A percentile compares a stretch with the other conserved stretches of the same genome.
Conservation (phyloP, 2,888 invertebrate species). For the Tortricodes alternella region DNA sequence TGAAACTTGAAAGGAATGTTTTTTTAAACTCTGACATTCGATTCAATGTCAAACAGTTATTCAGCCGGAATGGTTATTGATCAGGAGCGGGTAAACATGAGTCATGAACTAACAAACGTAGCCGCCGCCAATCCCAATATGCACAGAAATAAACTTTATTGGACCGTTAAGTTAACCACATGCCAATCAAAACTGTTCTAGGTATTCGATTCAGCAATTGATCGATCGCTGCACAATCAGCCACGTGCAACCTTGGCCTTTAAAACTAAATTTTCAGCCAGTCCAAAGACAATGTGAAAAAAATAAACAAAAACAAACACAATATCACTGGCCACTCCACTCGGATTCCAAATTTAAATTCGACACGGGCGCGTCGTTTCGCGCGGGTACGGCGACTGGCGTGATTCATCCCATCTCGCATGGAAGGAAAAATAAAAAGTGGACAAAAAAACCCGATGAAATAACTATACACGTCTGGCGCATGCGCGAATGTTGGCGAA, state of each 20-base stretch:
- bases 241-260: background rate
- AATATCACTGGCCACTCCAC: slow-evolving; percentile 30
- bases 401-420: slow-evolving; percentile 70
- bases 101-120: slow-evolving; percentile 48
- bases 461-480: slow-evolving; percentile 39
- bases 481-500: slow-evolving; percentile 38
- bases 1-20: slow-evolving; percentile 6
- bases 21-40: slow-evolving; percentile 38
- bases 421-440: slow-evolving; percentile 54
- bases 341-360: slow-evolving; percentile 41
- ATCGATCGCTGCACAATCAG: background rate
- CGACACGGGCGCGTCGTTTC: slow-evolving; percentile 48
- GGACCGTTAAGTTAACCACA: background rate
- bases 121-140: slow-evolving; percentile 10
- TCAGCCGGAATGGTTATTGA: slow-evolving; percentile 51
- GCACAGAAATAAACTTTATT: slow-evolving; percentile 13
- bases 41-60: slow-evolving; percentile 54
- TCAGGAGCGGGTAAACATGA: slow-evolving; percentile 50
- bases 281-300: background rate
- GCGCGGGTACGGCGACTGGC: slow-evolving; percentile 59
- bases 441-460: slow-evolving; percentile 43
- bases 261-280: background rate
- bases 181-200: background rate
- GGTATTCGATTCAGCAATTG: too few relatives aligned
- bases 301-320: slow-evolving; percentile 32